Conservation (phyloP, 1,140 invertebrate genomes). For the Dendroctonus ponderosae region DNA sequence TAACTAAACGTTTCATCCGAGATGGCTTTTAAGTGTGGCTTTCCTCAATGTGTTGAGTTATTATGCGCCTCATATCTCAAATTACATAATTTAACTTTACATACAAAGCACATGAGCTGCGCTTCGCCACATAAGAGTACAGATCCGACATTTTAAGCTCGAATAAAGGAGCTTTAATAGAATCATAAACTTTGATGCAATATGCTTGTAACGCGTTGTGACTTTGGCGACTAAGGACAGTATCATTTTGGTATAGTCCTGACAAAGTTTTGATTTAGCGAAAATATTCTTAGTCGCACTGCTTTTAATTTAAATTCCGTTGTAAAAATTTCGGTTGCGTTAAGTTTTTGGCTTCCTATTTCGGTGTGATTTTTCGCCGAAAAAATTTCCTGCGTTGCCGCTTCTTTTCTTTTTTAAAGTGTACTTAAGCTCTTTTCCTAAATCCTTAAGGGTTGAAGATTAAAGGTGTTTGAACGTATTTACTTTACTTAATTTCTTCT, state of each 20-base stretch:
- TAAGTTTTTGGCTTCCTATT: background rate
- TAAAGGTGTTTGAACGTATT: too few species aligned
- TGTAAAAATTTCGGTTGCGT: background rate
- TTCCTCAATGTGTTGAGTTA: too few species aligned
- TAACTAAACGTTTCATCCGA: too few species aligned
- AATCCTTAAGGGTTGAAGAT: too few species aligned
- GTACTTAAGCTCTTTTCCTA: too few species aligned
- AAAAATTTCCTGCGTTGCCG: too few species aligned
- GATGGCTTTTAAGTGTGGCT: too few species aligned
- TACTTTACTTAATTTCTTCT: too few species aligned
- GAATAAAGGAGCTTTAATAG: background rate
- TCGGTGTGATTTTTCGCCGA: too few species aligned
- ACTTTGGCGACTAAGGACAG: background rate
- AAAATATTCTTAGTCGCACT: background rate
- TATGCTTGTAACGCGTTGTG: background rate
- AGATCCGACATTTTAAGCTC: background rate
- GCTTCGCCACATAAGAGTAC: background rate
- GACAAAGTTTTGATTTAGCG: background rate
- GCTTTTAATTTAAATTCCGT: background rate
- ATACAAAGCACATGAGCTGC: background rate
- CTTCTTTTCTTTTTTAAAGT: too few species aligned
- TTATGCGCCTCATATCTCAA: background rate
- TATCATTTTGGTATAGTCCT: background rate
- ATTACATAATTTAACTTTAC: conserved; percentile 1
- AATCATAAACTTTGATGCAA: background rate